Conservation (phyloP, 2,113 vertebrate genomes). For the Todiramphus chloris region DNA sequence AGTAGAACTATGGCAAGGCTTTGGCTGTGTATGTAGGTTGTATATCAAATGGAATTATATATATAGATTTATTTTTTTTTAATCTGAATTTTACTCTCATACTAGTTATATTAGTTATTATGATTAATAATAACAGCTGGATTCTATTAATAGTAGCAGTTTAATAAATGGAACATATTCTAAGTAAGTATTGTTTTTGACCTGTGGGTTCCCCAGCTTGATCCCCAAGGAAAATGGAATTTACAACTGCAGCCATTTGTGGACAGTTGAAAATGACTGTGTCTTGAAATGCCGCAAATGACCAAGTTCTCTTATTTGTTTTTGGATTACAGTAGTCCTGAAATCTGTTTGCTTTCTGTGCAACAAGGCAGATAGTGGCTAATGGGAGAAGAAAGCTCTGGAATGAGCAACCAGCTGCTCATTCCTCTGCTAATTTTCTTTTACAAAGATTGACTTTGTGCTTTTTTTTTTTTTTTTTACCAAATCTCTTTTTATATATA, state of each 20-base stretch:
- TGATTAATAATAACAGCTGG: neutral
- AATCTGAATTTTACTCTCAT: neutral
- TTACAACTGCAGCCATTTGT: neutral
- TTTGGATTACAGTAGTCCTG: neutral
- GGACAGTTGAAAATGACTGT: neutral
- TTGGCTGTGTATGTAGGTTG: neutral
- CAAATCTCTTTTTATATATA: neutral
- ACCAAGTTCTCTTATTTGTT: neutral
- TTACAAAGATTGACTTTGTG: neutral
- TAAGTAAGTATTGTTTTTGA: neutral
- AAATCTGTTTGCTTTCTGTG: neutral
- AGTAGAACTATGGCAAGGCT: neutral
- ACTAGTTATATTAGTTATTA: neutral
- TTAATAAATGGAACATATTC: neutral
- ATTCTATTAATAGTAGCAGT: neutral
- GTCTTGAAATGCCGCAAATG: neutral
- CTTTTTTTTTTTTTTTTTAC: neutral
- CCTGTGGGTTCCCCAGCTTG: neutral
- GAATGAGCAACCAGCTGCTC: neutral
- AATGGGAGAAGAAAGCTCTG: neutral
- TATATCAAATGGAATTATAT: neutral
- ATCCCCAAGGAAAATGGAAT: neutral
- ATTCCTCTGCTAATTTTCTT: neutral
- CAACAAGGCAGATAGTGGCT: neutral
- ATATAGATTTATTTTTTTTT: fast-evolving